phyloP scores from a whole-genome alignment of 1,140 invertebrate species.

The Drosophila bifasciata region DNA sequence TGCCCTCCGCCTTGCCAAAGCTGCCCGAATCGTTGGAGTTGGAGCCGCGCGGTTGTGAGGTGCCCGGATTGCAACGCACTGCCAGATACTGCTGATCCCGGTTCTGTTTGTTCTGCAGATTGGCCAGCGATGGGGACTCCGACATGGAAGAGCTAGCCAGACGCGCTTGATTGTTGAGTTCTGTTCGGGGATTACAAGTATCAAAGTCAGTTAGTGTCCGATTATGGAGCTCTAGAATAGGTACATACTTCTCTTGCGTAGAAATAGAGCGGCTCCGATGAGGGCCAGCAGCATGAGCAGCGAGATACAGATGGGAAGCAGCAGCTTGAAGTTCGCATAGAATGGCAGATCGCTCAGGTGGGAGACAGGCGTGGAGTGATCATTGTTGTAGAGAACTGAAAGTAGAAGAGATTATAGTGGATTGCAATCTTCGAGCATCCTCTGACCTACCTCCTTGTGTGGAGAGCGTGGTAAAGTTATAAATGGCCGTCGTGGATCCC shows the following conservation, averaged over 20 bases:
- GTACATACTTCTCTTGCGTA: conserved; percentile 87
- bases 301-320: conserved; percentile 88
- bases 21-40: conserved; percentile 85
- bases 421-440: fast-evolving
- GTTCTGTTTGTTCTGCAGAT: conserved; percentile 90
- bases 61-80: conserved; percentile 84
- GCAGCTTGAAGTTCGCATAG: conserved; percentile 88
- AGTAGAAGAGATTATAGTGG: not conserved
- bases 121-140: conserved; percentile 89
- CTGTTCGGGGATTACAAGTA: conserved; percentile 23
- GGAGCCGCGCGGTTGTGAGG: conserved; percentile 84
- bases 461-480: conserved; percentile 93
- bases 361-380: conserved; percentile 86
- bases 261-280: conserved; percentile 87
- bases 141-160: conserved; percentile 82
- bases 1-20: conserved; percentile 85
- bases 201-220: not conserved
- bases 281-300: conserved; percentile 88
- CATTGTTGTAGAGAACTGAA: conserved; percentile 85
- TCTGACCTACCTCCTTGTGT: conserved; percentile 88
- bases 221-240: too few relatives aligned
- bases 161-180: conserved; percentile 73
- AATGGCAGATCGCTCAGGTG: conserved; percentile 87
- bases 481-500: conserved; percentile 93
- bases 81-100: conserved; percentile 90